These are phyloP conservation scores for Trichechus manatus DNA, from an alignment of 2,113 vertebrate species.

Conservation along the genomic window DNA sequence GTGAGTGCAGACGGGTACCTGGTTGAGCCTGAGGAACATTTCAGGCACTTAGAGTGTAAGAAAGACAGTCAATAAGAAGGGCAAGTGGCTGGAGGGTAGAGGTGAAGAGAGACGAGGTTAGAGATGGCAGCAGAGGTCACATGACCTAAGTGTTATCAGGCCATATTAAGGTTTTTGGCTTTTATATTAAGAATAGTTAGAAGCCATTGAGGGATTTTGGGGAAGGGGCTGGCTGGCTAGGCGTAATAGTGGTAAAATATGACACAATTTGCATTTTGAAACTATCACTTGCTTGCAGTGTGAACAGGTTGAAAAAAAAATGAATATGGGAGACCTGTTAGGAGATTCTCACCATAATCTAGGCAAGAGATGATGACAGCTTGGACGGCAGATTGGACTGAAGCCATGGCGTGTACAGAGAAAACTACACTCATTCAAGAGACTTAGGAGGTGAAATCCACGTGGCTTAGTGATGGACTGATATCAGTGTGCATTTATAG, in stretches of 20 bases:
- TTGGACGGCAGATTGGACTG: not conserved
- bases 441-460: not conserved
- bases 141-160: not conserved
- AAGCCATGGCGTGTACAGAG: not conserved
- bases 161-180: not conserved
- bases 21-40: not conserved
- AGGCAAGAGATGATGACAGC: not conserved
- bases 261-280: not conserved
- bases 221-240: not conserved
- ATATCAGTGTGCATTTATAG: not conserved
- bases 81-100: not conserved
- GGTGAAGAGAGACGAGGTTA: not conserved
- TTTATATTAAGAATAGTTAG: constrained; percentile 8
- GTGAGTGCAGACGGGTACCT: not conserved
- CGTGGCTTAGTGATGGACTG: not conserved
- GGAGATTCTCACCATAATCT: not conserved
- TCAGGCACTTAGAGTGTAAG: not conserved
- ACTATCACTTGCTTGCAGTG: not conserved
- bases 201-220: not conserved
- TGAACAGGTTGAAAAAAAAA: not conserved
- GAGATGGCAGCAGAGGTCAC: not conserved
- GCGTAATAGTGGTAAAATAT: not conserved
- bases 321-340: not conserved
- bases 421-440: not conserved
- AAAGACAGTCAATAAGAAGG: not conserved